A percentile compares a stretch with the other conserved stretches of the same genome.
phyloP scores from a whole-genome alignment of 2,888 invertebrate species.

The Pinctada fucata region DNA sequence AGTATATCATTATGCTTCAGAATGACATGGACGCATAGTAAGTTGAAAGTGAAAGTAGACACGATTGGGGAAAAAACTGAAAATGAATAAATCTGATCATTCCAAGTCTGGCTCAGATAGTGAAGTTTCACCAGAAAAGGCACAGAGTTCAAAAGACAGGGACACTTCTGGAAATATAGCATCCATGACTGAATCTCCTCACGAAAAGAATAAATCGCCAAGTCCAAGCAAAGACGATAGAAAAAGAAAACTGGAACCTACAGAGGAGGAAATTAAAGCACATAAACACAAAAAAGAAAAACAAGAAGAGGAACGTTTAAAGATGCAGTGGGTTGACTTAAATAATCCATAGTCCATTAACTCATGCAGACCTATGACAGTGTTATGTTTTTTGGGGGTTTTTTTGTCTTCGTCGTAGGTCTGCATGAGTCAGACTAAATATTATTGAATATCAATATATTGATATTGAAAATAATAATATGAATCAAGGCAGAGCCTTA shows the following conservation, averaged over 20 bases:
- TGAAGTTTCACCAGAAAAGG: constrained; percentile 49
- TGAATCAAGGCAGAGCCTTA: too few species aligned
- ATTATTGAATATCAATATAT: too few species aligned
- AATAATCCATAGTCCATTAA: background rate
- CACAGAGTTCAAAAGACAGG: constrained; percentile 6
- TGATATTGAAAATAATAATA: too few species aligned
- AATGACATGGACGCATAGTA: too few species aligned
- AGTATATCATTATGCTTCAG: too few species aligned
- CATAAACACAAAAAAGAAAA: constrained; percentile 78
- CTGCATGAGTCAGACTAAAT: too few species aligned
- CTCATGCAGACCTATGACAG: too few species aligned
- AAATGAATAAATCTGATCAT: background rate
- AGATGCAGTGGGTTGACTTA: constrained; percentile 89
- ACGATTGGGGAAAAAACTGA: too few species aligned
- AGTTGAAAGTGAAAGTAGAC: too few species aligned
- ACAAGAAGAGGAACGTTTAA: constrained; percentile 95
- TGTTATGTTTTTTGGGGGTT: too few species aligned
- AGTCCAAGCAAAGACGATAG: constrained; percentile 49
- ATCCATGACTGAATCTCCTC: background rate
- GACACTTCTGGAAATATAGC: background rate
- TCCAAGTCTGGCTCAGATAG: constrained; percentile 42
- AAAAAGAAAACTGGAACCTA: constrained; percentile 60
- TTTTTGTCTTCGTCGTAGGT: too few species aligned
- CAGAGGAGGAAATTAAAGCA: constrained; percentile 55
- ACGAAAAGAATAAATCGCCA: constrained; percentile 7